Conservation (phyloP, 2,797 vertebrate genomes). For the Myotis vivesi region DNA sequence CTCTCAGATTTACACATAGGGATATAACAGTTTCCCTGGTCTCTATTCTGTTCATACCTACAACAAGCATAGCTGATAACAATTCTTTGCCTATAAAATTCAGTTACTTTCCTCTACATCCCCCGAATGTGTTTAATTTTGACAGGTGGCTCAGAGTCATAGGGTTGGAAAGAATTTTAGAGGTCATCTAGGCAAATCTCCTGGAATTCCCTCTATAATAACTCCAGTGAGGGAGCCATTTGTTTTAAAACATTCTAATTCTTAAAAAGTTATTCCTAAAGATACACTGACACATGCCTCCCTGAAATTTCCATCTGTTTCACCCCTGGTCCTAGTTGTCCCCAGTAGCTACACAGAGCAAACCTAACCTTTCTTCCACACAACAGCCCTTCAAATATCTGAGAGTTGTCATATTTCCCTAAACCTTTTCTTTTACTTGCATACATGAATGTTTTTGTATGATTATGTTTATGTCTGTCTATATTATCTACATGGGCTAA, state of each 20-base stretch:
- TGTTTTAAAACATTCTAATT: neutral
- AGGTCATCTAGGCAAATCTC: neutral
- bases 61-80: neutral
- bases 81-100: constrained; percentile 30
- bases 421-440: constrained; percentile 10
- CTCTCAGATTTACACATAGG: neutral
- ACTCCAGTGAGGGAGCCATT: neutral
- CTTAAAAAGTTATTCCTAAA: neutral
- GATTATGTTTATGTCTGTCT: neutral
- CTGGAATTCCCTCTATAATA: neutral
- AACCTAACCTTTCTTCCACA: constrained; percentile 9
- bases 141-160: neutral
- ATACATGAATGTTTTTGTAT: neutral
- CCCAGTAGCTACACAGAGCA: neutral
- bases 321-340: neutral
- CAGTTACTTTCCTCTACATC: neutral
- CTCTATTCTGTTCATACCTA: neutral
- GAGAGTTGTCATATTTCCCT: neutral
- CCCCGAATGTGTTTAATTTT: neutral
- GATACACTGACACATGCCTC: neutral
- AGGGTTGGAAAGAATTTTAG: constrained; percentile 24
- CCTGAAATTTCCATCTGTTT: constrained; percentile 7
- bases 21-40: neutral
- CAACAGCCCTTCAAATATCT: constrained; percentile 3
- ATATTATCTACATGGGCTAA: neutral